Evolutionary conservation across 2,888 invertebrate species (phyloP).

Genomic region (Laothoe populi): DNA sequence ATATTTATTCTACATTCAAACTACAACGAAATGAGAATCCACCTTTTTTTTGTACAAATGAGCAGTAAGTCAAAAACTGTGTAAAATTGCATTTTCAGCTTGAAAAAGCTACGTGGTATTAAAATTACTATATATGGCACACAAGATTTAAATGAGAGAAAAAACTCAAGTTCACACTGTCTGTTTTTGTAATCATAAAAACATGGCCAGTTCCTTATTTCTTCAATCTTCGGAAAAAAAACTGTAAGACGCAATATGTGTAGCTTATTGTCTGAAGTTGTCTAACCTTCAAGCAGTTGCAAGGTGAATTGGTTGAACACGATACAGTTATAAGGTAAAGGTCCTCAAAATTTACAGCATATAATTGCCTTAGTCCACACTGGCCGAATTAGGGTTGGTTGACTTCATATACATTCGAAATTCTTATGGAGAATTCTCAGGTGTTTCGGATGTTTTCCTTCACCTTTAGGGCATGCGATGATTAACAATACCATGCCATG

Average conservation of each 20-base stretch:
- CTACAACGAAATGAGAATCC: no score
- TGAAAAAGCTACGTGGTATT: neutral
- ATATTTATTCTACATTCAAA: no score
- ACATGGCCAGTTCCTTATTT: constrained; percentile 22
- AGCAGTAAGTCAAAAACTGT: no score
- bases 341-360: neutral
- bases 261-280: constrained; percentile 23
- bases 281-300: constrained; percentile 18
- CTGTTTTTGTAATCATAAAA: constrained; percentile 18
- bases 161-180: constrained; percentile 16
- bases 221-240: constrained; percentile 21
- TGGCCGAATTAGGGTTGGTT: no score
- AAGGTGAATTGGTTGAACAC: constrained; percentile 14
- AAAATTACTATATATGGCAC: neutral
- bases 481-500: no score
- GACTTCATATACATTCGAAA: no score
- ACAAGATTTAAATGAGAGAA: neutral
- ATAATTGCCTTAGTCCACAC: no score
- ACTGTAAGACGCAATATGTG: constrained; percentile 19
- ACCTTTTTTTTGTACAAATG: no score
- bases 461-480: no score
- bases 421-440: no score
- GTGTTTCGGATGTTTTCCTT: no score
- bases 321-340: neutral
- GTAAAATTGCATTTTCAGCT: neutral